Base-by-base conservation (phyloP, 2,888 invertebrate species). In the Napeogenes sylphis region DNA sequence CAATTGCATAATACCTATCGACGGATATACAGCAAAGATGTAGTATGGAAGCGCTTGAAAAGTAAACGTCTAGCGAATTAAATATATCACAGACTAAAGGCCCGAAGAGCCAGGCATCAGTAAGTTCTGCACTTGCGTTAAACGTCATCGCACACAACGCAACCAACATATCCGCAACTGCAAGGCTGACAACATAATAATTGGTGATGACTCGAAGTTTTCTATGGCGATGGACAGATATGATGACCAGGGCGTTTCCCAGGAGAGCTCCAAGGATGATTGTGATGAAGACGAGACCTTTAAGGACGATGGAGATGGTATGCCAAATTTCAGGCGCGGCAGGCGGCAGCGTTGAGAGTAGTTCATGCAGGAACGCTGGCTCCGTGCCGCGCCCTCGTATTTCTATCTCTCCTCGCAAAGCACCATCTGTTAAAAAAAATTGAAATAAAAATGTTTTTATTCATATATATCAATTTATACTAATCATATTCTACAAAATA, bases 21-120 rank as follows among this genome's bases (percentile, higher is more conserved):
- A 98, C 97, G 72, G 96, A 96, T 82, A 98, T 98, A 85, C 98
- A 98, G 81, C 98, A 98, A 59, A 98, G 91, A 82, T 98, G 98
- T 57, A 98, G 92, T 66, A 98, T 97, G 67, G 97, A 97, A 5
- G 97, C 97, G 59, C 95, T 97, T 71, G 95, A 97, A 85, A 98
- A 98, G 80, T 98, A 96, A 2, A 98, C 98, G 83, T 98, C 98
- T 69, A 98, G 92, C 45, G 97, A 96, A 84, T 97, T 98, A 94
- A 96, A 98, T 59, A 98, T 94, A 90, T 98, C 97, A 91, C 98
- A 98, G 94, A 98, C 96, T 75, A 95, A 90, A 75, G 94, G 93
- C 5, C 97, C 96, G 79, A 98, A 98, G 72, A 96, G 90, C 98
- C 98, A 98, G 55, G 96, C 95, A 57, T 94, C 94, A 47, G 95